Percentiles rank a stretch among this genome's conserved stretches.
phyloP scores from a whole-genome alignment of 2,888 invertebrate genomes.

The Xestia sexstrigata region DNA sequence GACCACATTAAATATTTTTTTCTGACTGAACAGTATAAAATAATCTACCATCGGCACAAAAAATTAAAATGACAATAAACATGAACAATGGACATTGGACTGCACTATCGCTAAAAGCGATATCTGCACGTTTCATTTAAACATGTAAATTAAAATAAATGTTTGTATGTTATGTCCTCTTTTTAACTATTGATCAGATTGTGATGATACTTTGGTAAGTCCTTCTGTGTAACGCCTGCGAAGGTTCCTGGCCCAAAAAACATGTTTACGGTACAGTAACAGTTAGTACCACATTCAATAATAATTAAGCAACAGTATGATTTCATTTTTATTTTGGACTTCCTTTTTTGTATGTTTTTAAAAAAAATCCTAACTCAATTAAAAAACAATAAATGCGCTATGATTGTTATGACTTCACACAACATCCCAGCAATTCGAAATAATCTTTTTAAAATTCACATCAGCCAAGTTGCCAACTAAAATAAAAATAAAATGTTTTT shows the following conservation, averaged over 20 bases:
- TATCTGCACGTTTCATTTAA: conserved; percentile 10
- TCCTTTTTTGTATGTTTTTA: background rate
- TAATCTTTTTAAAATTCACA: background rate
- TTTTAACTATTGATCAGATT: background rate
- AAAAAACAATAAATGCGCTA: background rate
- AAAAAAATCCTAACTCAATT: background rate
- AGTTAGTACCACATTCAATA: background rate
- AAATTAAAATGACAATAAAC: background rate
- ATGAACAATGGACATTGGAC: conserved; percentile 28
- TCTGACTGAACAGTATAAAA: too few species aligned
- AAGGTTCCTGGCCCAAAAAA: background rate
- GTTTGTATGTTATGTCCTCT: background rate
- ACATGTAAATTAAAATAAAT: background rate
- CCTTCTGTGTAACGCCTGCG: background rate
- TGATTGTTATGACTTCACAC: background rate
- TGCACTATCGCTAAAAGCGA: conserved; percentile 9
- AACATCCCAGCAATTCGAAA: background rate
- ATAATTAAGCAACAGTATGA: background rate
- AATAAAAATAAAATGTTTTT: conserved; percentile 1
- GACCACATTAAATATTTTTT: too few species aligned
- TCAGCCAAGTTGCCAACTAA: too few species aligned
- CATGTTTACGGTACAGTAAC: background rate
- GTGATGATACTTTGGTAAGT: background rate
- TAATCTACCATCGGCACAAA: background rate
- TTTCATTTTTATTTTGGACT: background rate